Percentiles rank a stretch among this genome's conserved stretches.
Conservation (phyloP, 2,797 vertebrate species). For the Takifugu rubripes region DNA sequence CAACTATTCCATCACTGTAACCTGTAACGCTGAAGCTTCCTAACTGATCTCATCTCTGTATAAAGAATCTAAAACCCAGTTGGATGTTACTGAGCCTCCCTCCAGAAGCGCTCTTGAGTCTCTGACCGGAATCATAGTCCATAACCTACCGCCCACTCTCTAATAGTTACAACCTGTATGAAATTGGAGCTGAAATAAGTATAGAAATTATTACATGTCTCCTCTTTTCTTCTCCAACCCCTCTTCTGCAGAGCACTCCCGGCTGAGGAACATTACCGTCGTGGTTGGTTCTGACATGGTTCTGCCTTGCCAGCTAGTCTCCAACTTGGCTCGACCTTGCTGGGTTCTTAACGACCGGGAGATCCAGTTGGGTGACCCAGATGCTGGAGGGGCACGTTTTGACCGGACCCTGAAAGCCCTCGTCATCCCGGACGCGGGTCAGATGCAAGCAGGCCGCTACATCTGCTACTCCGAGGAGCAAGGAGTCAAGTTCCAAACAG, state of each 20-base stretch:
- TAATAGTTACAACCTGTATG: conserved; percentile 9
- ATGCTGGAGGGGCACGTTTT: conserved; percentile 75
- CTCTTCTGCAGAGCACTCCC: conserved; percentile 70
- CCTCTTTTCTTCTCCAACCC: neutral
- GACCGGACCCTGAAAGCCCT: conserved; percentile 83
- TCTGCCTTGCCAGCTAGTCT: conserved; percentile 88
- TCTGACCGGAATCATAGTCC: no score
- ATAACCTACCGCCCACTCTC: no score
- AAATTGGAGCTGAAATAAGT: conserved; percentile 37
- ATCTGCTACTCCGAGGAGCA: conserved; percentile 90
- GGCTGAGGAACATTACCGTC: conserved; percentile 84
- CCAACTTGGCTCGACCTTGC: conserved; percentile 86
- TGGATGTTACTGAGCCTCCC: no score
- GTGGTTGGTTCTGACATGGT: conserved; percentile 89
- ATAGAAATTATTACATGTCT: conserved; percentile 8
- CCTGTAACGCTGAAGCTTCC: no score
- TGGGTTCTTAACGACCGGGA: conserved; percentile 88
- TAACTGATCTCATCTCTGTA: no score
- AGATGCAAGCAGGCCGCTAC: conserved; percentile 83
- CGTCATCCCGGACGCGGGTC: conserved; percentile 78
- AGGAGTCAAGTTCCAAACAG: conserved; percentile 79
- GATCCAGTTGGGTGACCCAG: conserved; percentile 63
- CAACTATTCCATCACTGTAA: no score
- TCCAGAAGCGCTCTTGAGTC: no score
- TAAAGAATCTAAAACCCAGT: no score